Conservation (phyloP, 2,797 vertebrate species). For the Morus bassanus region DNA sequence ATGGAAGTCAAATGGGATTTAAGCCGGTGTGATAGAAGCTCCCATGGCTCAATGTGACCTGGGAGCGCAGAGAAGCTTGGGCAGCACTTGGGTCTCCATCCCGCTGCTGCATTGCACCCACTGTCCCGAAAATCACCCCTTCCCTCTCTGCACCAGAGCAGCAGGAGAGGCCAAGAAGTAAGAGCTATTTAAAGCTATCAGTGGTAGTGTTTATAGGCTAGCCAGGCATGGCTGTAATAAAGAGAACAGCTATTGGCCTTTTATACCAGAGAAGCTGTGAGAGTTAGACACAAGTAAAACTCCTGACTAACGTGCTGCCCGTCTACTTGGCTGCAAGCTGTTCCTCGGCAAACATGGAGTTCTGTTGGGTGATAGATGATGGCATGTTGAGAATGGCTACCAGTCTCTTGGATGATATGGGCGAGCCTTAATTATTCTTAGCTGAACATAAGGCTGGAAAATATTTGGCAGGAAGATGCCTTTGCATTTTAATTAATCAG, state of each 20-base stretch:
- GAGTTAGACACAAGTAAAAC: not conserved
- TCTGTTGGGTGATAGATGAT: constrained; percentile 5
- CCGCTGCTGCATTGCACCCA: rapidly evolving
- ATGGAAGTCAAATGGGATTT: not conserved
- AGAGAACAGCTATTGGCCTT: not conserved
- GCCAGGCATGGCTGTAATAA: not conserved
- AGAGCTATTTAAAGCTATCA: not conserved
- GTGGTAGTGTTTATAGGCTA: not conserved
- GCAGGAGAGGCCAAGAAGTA: not conserved
- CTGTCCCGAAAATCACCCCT: not conserved
- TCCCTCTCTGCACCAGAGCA: not conserved
- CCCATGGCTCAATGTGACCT: rapidly evolving
- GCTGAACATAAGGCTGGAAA: constrained; percentile 52
- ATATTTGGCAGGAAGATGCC: constrained; percentile 56
- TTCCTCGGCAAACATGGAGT: not conserved
- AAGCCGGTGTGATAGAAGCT: not conserved
- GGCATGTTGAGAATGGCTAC: not conserved
- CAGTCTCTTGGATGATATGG: not conserved
- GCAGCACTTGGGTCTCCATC: not conserved
- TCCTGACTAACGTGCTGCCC: not conserved
- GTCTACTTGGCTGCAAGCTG: constrained; percentile 10
- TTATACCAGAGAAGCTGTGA: rapidly evolving
- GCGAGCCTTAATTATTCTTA: constrained; percentile 51
- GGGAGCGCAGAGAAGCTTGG: rapidly evolving
- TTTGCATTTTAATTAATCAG: constrained; percentile 55